phyloP scores from a whole-genome alignment of 2,797 vertebrate species.

The Echeneis naucrates region DNA sequence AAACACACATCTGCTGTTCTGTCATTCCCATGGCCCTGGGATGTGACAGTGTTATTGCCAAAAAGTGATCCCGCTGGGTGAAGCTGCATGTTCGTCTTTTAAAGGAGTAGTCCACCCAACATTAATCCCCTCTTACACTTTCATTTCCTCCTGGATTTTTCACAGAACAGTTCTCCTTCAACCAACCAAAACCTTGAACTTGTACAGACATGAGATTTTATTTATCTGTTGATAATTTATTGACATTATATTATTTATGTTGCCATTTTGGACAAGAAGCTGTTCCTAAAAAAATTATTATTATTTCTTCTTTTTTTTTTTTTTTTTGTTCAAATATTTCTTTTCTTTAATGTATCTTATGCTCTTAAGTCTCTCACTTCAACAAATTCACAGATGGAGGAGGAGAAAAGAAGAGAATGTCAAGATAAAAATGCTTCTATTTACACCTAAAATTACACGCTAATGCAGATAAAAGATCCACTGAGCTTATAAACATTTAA shows the following conservation, averaged over 20 bases:
- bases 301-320: slow-evolving; percentile 47
- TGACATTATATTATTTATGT: slow-evolving; percentile 67
- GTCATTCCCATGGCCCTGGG: slow-evolving; percentile 16
- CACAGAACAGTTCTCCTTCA: slow-evolving; percentile 36
- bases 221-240: slow-evolving; percentile 80
- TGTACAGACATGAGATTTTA: slow-evolving; percentile 83
- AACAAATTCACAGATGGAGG: slow-evolving; percentile 45
- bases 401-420: slow-evolving; percentile 17
- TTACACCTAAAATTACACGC: slow-evolving; percentile 31
- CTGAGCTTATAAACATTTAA: not conserved
- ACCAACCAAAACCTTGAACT: slow-evolving; percentile 68
- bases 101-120: slow-evolving; percentile 23
- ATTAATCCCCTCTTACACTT: slow-evolving; percentile 42
- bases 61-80: slow-evolving; percentile 38
- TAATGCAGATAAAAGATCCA: not conserved
- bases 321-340: slow-evolving; percentile 46
- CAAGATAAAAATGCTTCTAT: slow-evolving; percentile 16
- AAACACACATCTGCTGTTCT: slow-evolving; percentile 19
- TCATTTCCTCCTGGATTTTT: slow-evolving; percentile 48
- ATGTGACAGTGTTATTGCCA: slow-evolving; percentile 38
- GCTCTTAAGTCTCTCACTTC: slow-evolving; percentile 49
- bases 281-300: slow-evolving; percentile 40
- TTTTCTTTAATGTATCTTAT: slow-evolving; percentile 62
- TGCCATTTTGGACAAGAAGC: slow-evolving; percentile 49
- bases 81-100: slow-evolving; percentile 14